Evolutionary conservation across 2,888 invertebrate species (phyloP).

Genomic region (Acanthosoma haemorrhoidale): DNA sequence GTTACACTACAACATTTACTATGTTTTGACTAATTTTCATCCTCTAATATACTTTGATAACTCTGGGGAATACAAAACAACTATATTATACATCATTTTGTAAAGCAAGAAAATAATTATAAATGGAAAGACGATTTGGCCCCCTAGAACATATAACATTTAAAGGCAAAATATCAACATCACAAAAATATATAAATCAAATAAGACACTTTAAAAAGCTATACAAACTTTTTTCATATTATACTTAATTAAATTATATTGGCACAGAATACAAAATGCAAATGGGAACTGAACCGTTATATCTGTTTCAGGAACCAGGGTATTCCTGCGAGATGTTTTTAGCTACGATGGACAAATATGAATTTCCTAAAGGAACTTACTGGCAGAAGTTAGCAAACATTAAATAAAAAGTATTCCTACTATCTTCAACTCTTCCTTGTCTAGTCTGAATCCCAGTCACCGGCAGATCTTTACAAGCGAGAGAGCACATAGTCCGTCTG

Average conservation of each 20-base stretch:
- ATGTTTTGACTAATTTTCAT: background rate
- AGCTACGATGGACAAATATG: slow-evolving; percentile 60
- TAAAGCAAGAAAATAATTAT: background rate
- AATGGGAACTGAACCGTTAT: slow-evolving; percentile 15
- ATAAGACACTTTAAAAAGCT: too few relatives aligned
- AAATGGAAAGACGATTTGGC: background rate
- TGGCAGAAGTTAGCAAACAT: slow-evolving; percentile 34
- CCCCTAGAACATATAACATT: background rate
- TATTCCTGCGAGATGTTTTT: slow-evolving; percentile 75
- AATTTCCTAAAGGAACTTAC: slow-evolving; percentile 68
- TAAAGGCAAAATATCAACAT: background rate
- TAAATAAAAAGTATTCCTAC: background rate
- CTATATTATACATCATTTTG: background rate
- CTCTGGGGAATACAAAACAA: background rate
- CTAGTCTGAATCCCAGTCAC: background rate
- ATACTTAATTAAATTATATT: too few relatives aligned
- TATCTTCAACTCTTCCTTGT: background rate
- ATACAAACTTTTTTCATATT: too few relatives aligned
- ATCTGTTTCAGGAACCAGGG: slow-evolving; percentile 58
- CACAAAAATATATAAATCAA: slow-evolving; percentile 9
- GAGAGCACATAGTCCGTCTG: slow-evolving; percentile 55
- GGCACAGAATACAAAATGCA: slow-evolving; percentile 21
- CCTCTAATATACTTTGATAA: background rate
- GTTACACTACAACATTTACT: background rate
- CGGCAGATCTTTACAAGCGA: slow-evolving; percentile 43